These are phyloP conservation scores for Cheirogaleus major DNA, from an alignment of 2,797 vertebrate genomes.

Conservation along the genomic window DNA sequence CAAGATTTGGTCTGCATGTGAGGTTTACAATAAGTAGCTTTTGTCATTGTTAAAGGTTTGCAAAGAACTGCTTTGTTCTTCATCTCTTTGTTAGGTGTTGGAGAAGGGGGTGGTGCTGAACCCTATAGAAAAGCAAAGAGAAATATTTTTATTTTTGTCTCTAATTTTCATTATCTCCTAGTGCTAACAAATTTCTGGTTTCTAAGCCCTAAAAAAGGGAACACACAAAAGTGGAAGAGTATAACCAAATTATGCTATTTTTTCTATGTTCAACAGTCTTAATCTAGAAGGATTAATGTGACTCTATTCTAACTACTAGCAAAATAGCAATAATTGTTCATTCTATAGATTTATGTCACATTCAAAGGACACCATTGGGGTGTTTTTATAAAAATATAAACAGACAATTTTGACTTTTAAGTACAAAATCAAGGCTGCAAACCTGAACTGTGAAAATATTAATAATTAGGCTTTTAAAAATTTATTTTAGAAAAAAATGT, in stretches of 20 bases:
- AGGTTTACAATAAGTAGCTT: slow-evolving; percentile 99
- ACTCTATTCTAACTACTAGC: not conserved
- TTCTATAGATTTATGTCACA: not conserved
- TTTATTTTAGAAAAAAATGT: not conserved
- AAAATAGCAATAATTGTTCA: not conserved
- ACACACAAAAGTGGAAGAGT: not conserved
- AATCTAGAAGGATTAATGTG: not conserved
- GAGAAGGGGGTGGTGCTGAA: slow-evolving; percentile 88
- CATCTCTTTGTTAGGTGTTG: slow-evolving; percentile 94
- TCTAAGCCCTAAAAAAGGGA: not conserved
- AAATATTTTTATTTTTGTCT: slow-evolving; percentile 50
- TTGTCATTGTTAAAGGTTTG: slow-evolving; percentile 98
- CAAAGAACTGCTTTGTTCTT: slow-evolving; percentile 99
- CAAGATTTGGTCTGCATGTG: slow-evolving; percentile 98
- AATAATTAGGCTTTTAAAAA: not conserved
- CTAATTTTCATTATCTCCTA: not conserved
- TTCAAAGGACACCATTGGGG: not conserved
- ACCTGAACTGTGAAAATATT: not conserved
- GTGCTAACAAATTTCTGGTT: not conserved
- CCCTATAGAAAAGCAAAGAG: slow-evolving; percentile 78
- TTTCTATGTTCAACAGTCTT: not conserved
- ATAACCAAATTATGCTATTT: not conserved
- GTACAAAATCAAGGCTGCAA: slow-evolving; percentile 9
- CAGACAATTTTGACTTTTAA: not conserved
- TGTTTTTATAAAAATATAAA: not conserved